Percentiles rank a stretch among this genome's conserved stretches.
These are phyloP conservation scores for Propithecus coquereli DNA, from an alignment of 2,113 vertebrate species.

Conservation along the genomic window DNA sequence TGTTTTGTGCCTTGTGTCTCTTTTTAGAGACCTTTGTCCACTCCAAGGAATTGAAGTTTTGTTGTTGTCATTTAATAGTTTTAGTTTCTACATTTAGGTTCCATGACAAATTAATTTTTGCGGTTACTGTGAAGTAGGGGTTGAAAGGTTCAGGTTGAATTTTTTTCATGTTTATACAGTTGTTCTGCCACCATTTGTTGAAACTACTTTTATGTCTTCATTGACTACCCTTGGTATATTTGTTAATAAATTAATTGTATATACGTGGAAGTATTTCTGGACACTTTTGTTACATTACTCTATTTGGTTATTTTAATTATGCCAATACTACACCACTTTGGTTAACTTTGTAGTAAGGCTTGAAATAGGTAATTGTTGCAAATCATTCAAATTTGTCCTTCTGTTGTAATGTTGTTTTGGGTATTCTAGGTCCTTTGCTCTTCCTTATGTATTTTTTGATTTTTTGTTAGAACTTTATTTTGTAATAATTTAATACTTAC, in stretches of 20 bases:
- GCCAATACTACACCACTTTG: background rate
- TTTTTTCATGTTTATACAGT: background rate
- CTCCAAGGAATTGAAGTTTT: background rate
- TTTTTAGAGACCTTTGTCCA: background rate
- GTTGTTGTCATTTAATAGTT: background rate
- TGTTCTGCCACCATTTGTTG: background rate
- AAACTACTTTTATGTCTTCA: slow-evolving; percentile 15
- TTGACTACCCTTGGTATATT: background rate
- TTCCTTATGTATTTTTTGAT: background rate
- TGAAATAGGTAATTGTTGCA: background rate
- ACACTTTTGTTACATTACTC: background rate
- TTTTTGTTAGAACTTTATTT: background rate
- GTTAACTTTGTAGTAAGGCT: background rate
- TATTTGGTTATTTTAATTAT: background rate
- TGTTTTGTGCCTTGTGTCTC: background rate
- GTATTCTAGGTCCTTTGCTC: background rate
- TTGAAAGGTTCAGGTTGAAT: background rate
- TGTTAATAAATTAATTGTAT: background rate
- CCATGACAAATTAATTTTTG: background rate
- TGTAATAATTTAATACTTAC: background rate
- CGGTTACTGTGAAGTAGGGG: background rate
- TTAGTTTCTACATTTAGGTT: background rate
- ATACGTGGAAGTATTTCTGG: background rate
- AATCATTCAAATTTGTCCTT: background rate
- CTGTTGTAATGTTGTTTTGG: background rate